Evolutionary conservation across 2,888 invertebrate species (phyloP).

Genomic region (Megalurothrips usitatus): DNA sequence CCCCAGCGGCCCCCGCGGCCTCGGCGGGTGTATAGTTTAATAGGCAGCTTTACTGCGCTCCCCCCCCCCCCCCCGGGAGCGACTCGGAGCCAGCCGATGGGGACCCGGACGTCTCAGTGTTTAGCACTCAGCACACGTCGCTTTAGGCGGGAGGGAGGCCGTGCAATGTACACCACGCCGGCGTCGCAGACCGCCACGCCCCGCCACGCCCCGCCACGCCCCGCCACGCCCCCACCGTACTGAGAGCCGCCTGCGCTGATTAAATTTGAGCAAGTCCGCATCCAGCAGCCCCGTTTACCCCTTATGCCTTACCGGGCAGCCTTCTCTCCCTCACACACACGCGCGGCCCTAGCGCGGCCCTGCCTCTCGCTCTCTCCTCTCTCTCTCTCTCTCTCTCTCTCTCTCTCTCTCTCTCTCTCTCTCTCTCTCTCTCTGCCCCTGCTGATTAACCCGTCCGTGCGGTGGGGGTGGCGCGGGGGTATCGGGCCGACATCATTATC

Average conservation of each 20-base stretch:
- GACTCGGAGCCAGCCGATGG: background rate
- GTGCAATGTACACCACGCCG: too few species aligned
- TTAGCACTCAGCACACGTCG: constrained; percentile 1
- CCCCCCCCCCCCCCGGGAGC: background rate
- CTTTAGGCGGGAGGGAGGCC: background rate
- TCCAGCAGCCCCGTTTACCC: background rate
- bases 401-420: background rate
- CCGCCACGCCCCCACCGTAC: background rate
- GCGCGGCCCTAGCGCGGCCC: background rate
- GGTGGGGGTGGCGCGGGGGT: background rate
- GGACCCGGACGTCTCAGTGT: background rate
- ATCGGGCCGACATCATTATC: constrained; percentile 14
- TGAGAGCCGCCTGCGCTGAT: constrained; percentile 19
- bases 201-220: background rate
- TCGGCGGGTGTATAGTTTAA: background rate
- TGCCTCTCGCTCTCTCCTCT: background rate
- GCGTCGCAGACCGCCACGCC: background rate
- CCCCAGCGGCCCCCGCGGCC: background rate
- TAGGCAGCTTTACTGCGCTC: background rate
- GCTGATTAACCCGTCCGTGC: background rate
- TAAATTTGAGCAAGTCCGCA: constrained; percentile 25
- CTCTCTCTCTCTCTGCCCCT: background rate
- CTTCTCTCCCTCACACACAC: background rate
- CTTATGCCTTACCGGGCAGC: background rate
- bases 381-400: background rate